Base-by-base conservation (phyloP, 2,113 vertebrate genomes). In the Cranoglanis bouderius region DNA sequence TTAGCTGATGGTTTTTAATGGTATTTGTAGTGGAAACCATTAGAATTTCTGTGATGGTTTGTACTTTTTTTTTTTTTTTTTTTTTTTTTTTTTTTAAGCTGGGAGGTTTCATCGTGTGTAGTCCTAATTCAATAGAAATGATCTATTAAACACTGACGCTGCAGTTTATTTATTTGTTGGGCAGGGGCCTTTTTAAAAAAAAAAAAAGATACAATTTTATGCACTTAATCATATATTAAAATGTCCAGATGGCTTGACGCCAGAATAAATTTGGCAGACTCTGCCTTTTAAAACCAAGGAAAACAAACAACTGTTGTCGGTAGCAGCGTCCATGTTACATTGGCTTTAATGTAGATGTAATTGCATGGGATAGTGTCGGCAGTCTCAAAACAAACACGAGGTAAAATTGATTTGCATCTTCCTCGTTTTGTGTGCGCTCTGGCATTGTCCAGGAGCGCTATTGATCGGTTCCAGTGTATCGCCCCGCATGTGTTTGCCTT, bases 331-430 rank as follows among this genome's bases (percentile, higher is more conserved):
- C 96, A 95, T 95, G 96, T 97, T 97, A 96, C 98, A 99, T 99
- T 97, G 98, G 97, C 96, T 98, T 97, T 99, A 99, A 99, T 99
- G 98, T 98, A 98, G 97, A 96, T 97, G 97, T 98, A 98, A 99
- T 99, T 99, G 97, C 97, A 97, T 97, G 96, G 97, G 96, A 98
- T 99, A 97, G 97, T 98, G 96, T 97, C 97, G 96, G 97, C 95
- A 95, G 95, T 97, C 97, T 98, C 96, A 98, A 98, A 98, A 98
- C 98, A 99, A 99, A 99, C 98, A 98, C 97, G 96, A 95, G 97
- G 97, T 98, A 96, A 96, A 98, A 98, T 98, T 98, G 98, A 99
- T 99, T 98, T 98, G 97, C 97, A 98, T 98, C 98, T 97, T 80
- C 90, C 90, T 84, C 88, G 96, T 97, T 98, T 97, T 96, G 95